Percentiles rank a stretch among this genome's conserved stretches.
These are phyloP conservation scores for Podiceps cristatus DNA, from an alignment of 2,113 vertebrate genomes.

Conservation along the genomic window DNA sequence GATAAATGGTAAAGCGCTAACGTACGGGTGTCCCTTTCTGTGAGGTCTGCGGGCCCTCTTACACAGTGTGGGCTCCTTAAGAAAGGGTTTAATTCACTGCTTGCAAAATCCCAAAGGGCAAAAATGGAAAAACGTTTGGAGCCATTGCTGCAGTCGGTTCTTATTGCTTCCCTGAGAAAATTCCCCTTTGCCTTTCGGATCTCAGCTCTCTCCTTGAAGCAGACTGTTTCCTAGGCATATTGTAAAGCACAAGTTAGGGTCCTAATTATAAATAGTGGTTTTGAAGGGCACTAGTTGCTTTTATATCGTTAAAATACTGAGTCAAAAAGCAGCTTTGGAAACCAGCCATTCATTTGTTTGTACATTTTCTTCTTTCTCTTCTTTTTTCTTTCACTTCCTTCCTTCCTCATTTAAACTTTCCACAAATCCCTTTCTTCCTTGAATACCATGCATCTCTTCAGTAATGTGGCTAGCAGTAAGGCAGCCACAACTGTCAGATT, in stretches of 20 bases:
- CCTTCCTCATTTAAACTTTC: background rate
- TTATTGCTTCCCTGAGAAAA: background rate
- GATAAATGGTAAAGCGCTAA: slow-evolving; percentile 43
- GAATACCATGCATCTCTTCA: no score
- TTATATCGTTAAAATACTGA: background rate
- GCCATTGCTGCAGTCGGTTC: background rate
- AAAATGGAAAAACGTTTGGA: background rate
- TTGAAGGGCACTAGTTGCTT: background rate
- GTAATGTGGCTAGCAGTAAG: background rate
- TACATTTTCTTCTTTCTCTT: no score
- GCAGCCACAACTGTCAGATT: background rate
- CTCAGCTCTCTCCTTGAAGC: background rate
- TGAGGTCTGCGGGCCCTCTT: slow-evolving; percentile 43
- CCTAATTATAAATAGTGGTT: background rate
- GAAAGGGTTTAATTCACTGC: background rate
- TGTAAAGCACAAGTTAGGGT: background rate
- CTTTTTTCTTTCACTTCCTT: no score
- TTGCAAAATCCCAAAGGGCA: background rate
- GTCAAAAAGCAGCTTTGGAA: background rate
- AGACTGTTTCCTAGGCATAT: background rate
- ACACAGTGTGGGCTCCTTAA: background rate
- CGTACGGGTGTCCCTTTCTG: background rate
- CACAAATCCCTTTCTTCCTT: background rate
- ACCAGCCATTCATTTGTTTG: no score
- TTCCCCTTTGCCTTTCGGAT: background rate